These are phyloP conservation scores for Zoanthus gigantus DNA, from an alignment of 92 coral and sea anemone genomes.

Conservation along the genomic window DNA sequence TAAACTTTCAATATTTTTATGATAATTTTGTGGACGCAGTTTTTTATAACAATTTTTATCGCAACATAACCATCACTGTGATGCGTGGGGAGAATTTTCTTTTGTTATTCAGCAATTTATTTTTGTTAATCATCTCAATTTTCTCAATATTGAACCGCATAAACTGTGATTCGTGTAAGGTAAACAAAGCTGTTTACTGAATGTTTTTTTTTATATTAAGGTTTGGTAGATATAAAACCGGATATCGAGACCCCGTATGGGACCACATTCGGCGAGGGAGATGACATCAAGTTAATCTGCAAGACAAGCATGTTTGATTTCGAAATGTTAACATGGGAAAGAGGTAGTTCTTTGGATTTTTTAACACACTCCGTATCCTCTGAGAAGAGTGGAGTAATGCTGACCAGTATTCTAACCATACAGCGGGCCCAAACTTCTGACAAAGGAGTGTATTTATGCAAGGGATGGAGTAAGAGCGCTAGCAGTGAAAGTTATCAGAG, in stretches of 20 bases:
- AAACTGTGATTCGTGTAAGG: background rate
- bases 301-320: conserved; percentile 44
- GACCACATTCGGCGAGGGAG: conserved; percentile 29
- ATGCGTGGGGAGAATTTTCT: too few relatives aligned
- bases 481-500: conserved; percentile 41
- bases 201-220: background rate
- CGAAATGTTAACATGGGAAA: conserved; percentile 41
- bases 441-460: conserved; percentile 72
- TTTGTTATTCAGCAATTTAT: too few relatives aligned
- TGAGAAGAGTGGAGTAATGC: conserved; percentile 24
- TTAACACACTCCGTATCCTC: background rate
- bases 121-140: too few relatives aligned
- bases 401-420: conserved; percentile 36
- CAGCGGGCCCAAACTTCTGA: conserved; percentile 49
- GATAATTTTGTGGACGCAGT: too few relatives aligned
- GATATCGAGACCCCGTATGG: conserved; percentile 34
- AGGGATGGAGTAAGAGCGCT: conserved; percentile 68
- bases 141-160: too few relatives aligned
- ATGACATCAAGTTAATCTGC: conserved; percentile 16
- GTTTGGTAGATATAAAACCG: conserved; percentile 1
- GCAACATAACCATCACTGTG: too few relatives aligned
- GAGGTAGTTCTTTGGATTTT: background rate
- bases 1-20: too few relatives aligned
- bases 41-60: too few relatives aligned
- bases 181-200: background rate